A percentile compares a stretch with the other conserved stretches of the same genome.
Evolutionary conservation across 1,140 invertebrate species (phyloP).

Genomic region (Ceratina japonica): DNA sequence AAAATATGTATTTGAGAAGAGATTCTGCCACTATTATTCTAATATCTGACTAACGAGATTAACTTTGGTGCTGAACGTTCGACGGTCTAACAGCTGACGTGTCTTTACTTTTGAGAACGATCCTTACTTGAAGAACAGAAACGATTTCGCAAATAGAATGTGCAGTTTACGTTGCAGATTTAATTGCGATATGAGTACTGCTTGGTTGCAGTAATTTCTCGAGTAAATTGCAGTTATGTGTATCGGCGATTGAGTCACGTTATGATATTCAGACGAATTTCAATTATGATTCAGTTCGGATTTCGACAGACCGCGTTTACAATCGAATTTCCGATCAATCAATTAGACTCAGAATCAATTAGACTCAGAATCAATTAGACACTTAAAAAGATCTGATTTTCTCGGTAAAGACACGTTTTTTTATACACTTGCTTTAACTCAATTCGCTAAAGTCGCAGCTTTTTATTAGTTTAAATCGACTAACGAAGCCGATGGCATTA

Average conservation of each 20-base stretch:
- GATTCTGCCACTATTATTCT: not conserved
- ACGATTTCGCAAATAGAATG: not conserved
- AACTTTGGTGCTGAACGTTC: conserved; percentile 25
- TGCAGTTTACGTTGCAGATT: not conserved
- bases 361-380: too few species aligned
- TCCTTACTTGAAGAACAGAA: not conserved
- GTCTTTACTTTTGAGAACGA: conserved; percentile 59
- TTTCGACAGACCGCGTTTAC: not conserved
- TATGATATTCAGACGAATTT: not conserved
- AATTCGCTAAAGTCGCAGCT: conserved; percentile 46
- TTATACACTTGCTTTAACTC: conserved; percentile 66
- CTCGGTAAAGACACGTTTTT: not conserved
- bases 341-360: too few species aligned
- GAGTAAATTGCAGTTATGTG: not conserved
- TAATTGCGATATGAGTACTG: not conserved
- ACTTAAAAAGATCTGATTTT: too few species aligned
- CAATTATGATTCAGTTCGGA: not conserved
- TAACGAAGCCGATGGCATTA: conserved; percentile 34
- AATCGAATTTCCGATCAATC: too few species aligned
- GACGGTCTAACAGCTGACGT: conserved; percentile 61
- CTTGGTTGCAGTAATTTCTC: conserved; percentile 1
- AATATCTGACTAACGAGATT: conserved; percentile 14
- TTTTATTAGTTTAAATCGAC: conserved; percentile 9
- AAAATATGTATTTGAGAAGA: too few species aligned
- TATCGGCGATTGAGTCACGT: not conserved